Evolutionary conservation across 1,140 invertebrate genomes (phyloP).

Genomic region (Cataglyphis hispanica): DNA sequence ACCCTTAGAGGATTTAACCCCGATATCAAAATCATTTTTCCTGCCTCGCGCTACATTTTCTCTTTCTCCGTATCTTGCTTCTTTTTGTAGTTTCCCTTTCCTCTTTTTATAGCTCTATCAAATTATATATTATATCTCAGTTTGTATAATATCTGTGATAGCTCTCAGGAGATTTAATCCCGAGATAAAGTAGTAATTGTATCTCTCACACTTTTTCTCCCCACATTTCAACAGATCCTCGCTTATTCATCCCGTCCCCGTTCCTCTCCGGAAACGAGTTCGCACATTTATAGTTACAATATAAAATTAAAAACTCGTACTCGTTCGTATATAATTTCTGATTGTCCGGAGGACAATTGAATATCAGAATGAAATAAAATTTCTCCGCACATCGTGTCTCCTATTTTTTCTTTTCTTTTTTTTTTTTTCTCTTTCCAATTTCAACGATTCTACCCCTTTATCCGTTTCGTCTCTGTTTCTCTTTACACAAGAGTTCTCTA

Average conservation of each 20-base stretch:
- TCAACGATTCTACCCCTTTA: conserved; percentile 19
- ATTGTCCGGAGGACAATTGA: conserved; percentile 18
- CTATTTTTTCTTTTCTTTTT: conserved; percentile 10
- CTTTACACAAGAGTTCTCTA: conserved; percentile 8
- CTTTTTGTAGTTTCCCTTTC: not conserved
- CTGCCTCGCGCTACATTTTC: not conserved
- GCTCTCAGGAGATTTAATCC: conserved; percentile 32
- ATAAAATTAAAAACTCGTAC: conserved; percentile 30
- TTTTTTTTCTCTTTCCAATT: conserved; percentile 13
- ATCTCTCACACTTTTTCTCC: not conserved
- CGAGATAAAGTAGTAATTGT: conserved; percentile 17
- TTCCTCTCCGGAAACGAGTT: not conserved
- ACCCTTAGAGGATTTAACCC: not conserved
- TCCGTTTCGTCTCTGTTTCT: conserved; percentile 25
- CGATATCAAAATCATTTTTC: conserved; percentile 16
- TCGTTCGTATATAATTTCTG: conserved; percentile 1
- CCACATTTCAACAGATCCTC: conserved; percentile 11
- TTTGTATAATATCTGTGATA: conserved; percentile 17
- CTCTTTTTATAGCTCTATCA: conserved; percentile 11
- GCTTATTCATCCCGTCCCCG: not conserved
- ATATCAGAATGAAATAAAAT: conserved; percentile 33
- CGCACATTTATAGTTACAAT: not conserved
- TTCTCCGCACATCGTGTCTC: not conserved
- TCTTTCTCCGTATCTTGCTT: not conserved
- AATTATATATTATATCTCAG: conserved; percentile 22